Evolutionary conservation across 2,113 vertebrate species (phyloP).

Genomic region (Cricetomys ansorgei): DNA sequence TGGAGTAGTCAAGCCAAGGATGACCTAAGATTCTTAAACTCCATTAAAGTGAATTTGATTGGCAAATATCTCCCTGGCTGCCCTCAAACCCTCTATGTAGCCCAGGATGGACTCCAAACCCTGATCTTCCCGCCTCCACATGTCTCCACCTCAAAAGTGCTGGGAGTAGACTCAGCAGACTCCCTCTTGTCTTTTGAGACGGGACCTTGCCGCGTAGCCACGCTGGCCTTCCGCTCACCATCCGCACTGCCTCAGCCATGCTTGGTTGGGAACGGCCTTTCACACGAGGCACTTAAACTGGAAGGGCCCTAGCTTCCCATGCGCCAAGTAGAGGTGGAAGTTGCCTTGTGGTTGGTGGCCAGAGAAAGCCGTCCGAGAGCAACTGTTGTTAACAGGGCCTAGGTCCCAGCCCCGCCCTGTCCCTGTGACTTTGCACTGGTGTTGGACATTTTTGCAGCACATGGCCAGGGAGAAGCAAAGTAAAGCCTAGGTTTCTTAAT

Average conservation of each 20-base stretch:
- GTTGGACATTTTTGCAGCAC: neutral
- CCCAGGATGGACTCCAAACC: neutral
- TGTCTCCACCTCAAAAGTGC: neutral
- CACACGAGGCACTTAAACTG: neutral
- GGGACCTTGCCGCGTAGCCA: too few relatives aligned
- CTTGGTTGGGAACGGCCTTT: neutral
- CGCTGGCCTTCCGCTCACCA: neutral
- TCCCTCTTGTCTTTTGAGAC: neutral
- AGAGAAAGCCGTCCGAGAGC: neutral
- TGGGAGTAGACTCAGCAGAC: neutral
- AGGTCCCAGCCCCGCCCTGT: neutral
- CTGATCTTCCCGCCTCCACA: neutral
- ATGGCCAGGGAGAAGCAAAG: constrained; percentile 20
- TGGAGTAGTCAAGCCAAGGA: neutral
- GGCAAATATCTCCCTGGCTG: neutral
- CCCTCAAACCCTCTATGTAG: neutral
- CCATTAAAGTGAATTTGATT: neutral
- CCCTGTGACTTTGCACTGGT: neutral
- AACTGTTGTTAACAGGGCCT: neutral
- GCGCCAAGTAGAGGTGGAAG: neutral
- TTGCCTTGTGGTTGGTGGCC: neutral
- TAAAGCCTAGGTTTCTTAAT: constrained; percentile 30
- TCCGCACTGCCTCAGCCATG: neutral
- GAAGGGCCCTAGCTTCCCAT: neutral
- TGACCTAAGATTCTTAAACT: neutral